Conservation (phyloP, 1,140 invertebrate genomes). For the Pemphigus obesinymphae region DNA sequence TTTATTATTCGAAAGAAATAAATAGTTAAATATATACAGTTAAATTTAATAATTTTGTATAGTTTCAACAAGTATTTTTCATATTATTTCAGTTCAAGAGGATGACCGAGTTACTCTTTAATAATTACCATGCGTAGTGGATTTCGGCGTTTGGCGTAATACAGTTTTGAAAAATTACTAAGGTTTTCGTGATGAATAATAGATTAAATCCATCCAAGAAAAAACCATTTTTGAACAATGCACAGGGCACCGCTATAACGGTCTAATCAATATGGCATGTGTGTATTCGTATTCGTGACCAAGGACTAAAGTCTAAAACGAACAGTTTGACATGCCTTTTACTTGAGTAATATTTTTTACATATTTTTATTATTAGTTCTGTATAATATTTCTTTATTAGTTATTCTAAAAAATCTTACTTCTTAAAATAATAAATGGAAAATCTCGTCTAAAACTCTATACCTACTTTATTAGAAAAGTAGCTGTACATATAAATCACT, state of each 20-base stretch:
- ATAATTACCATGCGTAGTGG: too few relatives aligned
- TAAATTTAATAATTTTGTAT: too few relatives aligned
- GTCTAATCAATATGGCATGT: constrained; percentile 10
- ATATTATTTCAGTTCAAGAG: too few relatives aligned
- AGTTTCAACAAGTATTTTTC: too few relatives aligned
- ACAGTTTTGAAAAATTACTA: constrained; percentile 2
- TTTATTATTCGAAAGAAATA: too few relatives aligned
- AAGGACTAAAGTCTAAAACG: constrained; percentile 11
- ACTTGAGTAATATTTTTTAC: background rate
- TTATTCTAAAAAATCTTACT: too few relatives aligned
- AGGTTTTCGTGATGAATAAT: constrained; percentile 17
- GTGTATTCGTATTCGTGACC: background rate
- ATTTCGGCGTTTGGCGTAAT: background rate
- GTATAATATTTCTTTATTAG: background rate
- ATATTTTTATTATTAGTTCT: background rate
- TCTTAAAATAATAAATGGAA: too few relatives aligned
- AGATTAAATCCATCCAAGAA: background rate
- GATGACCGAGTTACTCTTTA: too few relatives aligned
- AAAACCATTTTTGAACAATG: background rate
- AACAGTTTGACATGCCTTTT: constrained; percentile 22
- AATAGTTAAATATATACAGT: too few relatives aligned
- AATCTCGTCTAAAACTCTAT: too few relatives aligned
- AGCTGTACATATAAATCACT: too few relatives aligned
- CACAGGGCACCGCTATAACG: background rate
- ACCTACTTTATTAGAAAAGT: too few relatives aligned